Evolutionary conservation across 2,797 vertebrate genomes (phyloP), one percentile per base, ranked within the genome.

Genomic region (Peromyscus eremicus): DNA sequence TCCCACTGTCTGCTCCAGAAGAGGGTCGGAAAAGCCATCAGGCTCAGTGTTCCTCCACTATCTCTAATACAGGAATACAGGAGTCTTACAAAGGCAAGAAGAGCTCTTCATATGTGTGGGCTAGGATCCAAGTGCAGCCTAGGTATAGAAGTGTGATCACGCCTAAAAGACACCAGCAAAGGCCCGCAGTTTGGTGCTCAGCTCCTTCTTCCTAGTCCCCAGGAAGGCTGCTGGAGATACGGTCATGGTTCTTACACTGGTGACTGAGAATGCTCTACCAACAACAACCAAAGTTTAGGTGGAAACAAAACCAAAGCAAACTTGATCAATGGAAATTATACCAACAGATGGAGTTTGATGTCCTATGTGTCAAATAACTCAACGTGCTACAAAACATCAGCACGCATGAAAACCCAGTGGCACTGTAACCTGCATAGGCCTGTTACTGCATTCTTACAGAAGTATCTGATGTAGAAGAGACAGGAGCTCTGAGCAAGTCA

Each of bases 391-490:
- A 76, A 92, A 96, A 89, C 32, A n/a, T 66, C 85, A 49, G 66
- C 85, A 55, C 2, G 62, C 8, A 14, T 75, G 40, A 92, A 93
- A 92, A 93, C 52, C 6, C 43, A 90, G 89, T 60, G 9, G 34
- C 7, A 37, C 9, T 32, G 49, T 76, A 79, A 21, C n/a, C 40
- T 57, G 10, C 66, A 46, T 1, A 21, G 52, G 40, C 13, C 89
- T 70, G n/a, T 40, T 80, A 92, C 34, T n/a, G n/a, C 32, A 52
- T 71, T 60, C 89, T 71, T 62, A 91, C 43, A 57, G 81, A 82
- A 92, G 89, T 32, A 92, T 66, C 40, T 94, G 93, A 97, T 8
- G 57, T 49, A 94, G 77, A 91, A 55, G 88, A 96, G 96, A 95
- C 64, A 73, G 3, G 23, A 85, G 70, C 68, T 57, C 73, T 75